Evolutionary conservation across 2,888 invertebrate species (phyloP).

Genomic region (Eilema griseolum): DNA sequence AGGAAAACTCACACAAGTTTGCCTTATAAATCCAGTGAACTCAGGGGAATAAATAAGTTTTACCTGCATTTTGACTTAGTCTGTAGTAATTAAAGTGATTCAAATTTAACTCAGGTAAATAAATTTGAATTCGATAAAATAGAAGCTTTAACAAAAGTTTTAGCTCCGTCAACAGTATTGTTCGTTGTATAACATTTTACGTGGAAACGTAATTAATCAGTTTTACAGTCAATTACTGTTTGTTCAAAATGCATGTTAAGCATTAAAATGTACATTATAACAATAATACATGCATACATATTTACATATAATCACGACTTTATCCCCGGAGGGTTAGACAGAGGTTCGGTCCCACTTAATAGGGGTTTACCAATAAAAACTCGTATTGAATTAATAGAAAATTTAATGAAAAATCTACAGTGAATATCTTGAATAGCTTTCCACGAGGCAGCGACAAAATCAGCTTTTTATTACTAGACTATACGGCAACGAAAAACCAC

Average conservation of each 20-base stretch:
- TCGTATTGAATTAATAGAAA: no score
- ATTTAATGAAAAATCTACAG: neutral
- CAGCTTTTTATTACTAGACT: conserved; percentile 7
- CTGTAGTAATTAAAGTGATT: conserved; percentile 53
- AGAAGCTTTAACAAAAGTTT: neutral
- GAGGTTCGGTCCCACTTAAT: no score
- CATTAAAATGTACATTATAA: no score
- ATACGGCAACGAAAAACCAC: conserved; percentile 8
- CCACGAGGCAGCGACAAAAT: neutral
- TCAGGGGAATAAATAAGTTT: conserved; percentile 64
- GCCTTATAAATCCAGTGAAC: conserved; percentile 73
- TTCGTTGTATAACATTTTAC: neutral
- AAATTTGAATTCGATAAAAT: neutral
- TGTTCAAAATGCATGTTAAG: no score
- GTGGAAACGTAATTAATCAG: neutral
- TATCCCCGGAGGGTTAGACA: no score
- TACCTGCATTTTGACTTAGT: conserved; percentile 58
- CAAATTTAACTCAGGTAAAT: conserved; percentile 22
- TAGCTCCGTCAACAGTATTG: neutral
- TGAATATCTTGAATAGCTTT: neutral
- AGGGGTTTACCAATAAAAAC: no score
- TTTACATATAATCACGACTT: no score
- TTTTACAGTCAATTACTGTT: no score
- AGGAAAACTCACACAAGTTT: conserved; percentile 70
- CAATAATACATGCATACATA: no score